Evolutionary conservation across 2,113 vertebrate genomes (phyloP).

Genomic region (Scortum barcoo): DNA sequence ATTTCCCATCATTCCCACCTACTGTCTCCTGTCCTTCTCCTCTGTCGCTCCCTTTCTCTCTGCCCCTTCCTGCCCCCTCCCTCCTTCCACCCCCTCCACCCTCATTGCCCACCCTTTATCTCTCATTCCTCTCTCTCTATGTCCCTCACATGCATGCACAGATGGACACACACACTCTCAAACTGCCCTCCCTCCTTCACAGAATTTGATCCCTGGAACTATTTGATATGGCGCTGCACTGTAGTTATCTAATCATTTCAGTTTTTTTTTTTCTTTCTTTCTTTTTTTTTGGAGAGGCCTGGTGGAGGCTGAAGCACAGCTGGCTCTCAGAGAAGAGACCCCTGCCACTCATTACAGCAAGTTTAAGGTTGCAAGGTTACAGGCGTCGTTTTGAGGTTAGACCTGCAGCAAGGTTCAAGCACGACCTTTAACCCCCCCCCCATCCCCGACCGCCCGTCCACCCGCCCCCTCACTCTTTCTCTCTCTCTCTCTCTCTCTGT

Average conservation of each 20-base stretch:
- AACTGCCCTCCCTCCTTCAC: constrained; percentile 52
- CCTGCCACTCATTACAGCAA: constrained; percentile 49
- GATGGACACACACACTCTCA: constrained; percentile 64
- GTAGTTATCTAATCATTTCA: constrained; percentile 74
- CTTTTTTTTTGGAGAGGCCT: too few species aligned
- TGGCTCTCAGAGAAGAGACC: constrained; percentile 55
- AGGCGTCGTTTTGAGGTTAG: constrained; percentile 49
- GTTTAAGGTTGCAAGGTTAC: constrained; percentile 44
- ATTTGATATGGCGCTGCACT: constrained; percentile 75
- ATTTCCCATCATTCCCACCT: constrained; percentile 84
- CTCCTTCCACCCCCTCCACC: too few species aligned
- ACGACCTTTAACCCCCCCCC: not conserved
- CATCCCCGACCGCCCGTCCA: too few species aligned
- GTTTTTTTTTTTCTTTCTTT: too few species aligned
- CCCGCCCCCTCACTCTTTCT: too few species aligned
- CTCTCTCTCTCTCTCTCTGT: not conserved
- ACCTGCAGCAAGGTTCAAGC: constrained; percentile 35
- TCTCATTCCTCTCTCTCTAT: constrained; percentile 66
- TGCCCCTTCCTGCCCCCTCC: constrained; percentile 68
- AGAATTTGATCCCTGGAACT: constrained; percentile 81
- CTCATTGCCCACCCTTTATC: constrained; percentile 70
- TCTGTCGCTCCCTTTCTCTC: constrained; percentile 71
- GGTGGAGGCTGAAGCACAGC: constrained; percentile 57
- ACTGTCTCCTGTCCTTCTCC: constrained; percentile 79
- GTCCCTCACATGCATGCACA: constrained; percentile 72